Percentiles rank a stretch among this genome's conserved stretches.
Evolutionary conservation across 2,888 invertebrate genomes (phyloP).

Genomic region (Rhingia rostrata): DNA sequence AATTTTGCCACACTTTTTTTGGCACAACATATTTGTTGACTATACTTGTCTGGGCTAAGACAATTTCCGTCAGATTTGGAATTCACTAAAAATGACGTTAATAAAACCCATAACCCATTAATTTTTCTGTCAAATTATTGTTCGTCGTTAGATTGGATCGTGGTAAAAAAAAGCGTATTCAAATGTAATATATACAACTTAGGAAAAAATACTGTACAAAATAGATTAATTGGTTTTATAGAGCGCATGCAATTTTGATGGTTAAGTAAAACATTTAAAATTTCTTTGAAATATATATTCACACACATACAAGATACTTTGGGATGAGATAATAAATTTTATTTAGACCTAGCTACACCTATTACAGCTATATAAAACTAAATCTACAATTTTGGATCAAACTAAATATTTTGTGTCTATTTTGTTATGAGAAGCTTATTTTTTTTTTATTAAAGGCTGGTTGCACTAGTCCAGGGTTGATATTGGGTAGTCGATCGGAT

Average conservation of each 20-base stretch:
- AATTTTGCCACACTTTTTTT: no score
- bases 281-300: slow-evolving; percentile 77
- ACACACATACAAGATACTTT: slow-evolving; percentile 84
- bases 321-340: slow-evolving; percentile 78
- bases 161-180: no score
- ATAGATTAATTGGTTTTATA: slow-evolving; percentile 60
- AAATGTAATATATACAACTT: neutral
- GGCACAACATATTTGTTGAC: no score
- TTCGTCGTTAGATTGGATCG: neutral
- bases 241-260: slow-evolving; percentile 76
- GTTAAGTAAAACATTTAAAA: slow-evolving; percentile 68
- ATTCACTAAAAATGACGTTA: no score
- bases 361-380: neutral
- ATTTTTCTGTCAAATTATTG: neutral
- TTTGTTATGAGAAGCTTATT: no score
- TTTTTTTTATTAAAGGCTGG: no score
- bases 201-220: neutral
- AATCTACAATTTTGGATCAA: neutral
- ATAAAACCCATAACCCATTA: no score
- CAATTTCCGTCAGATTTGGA: no score
- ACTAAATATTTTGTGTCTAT: neutral
- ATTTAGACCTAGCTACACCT: neutral
- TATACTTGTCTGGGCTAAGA: no score
- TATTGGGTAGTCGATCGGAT: no score
- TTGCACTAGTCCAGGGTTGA: no score